Conservation (phyloP, 2,113 vertebrate species). For the Neolamprologus toae region DNA sequence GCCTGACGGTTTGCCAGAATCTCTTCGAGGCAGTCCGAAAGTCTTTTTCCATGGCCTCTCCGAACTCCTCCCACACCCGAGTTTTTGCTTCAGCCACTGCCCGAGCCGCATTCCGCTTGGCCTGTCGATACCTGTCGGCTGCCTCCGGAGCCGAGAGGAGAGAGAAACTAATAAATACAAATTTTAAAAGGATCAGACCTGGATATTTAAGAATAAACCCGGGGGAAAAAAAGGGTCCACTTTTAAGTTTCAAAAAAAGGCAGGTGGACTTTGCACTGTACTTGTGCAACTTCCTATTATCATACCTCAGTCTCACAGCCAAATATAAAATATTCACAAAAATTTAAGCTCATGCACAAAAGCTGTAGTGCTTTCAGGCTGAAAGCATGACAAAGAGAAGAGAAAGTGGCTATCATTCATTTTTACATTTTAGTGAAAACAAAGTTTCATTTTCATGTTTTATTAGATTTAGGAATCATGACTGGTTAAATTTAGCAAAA, state of each 20-base stretch:
- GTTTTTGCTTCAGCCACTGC: too few species aligned
- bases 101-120: too few species aligned
- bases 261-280: neutral
- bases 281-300: neutral
- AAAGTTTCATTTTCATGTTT: neutral
- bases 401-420: neutral
- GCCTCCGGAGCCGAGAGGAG: too few species aligned
- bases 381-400: neutral
- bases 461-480: neutral
- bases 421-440: neutral
- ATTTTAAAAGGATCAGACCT: neutral
- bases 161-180: neutral
- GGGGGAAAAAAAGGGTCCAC: fast-evolving
- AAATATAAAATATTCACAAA: neutral
- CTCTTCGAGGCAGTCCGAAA: too few species aligned
- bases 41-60: too few species aligned
- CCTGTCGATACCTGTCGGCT: too few species aligned
- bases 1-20: too few species aligned
- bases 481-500: neutral
- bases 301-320: neutral
- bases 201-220: neutral
- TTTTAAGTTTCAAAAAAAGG: neutral
- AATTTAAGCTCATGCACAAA: neutral
- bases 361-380: neutral
- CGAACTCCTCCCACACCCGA: too few species aligned